Evolutionary conservation across 2,888 invertebrate genomes (phyloP).

Genomic region (Drosophila longiperda): DNA sequence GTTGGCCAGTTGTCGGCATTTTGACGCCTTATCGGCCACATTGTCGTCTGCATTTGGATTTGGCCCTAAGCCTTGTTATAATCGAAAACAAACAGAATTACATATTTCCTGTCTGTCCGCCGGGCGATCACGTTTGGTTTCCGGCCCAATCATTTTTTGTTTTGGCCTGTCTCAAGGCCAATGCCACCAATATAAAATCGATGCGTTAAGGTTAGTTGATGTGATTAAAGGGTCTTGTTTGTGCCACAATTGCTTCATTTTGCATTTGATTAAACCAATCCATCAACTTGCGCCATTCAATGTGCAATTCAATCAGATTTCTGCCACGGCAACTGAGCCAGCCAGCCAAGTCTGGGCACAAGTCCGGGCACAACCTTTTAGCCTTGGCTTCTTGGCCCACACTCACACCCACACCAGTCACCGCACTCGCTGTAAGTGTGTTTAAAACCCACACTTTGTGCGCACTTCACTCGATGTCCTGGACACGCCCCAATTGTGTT

Average conservation of each 20-base stretch:
- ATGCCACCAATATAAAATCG: conserved; percentile 13
- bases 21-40: conserved; percentile 32
- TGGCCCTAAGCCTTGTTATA: conserved; percentile 16
- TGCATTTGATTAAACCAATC: conserved; percentile 67
- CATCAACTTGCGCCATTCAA: conserved; percentile 59
- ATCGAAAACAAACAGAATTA: neutral
- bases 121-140: neutral
- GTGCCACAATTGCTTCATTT: conserved; percentile 1
- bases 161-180: conserved; percentile 32
- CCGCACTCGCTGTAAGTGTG: neutral
- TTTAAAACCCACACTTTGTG: conserved; percentile 28
- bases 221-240: conserved; percentile 6
- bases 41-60: conserved; percentile 18
- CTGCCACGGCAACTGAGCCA: conserved; percentile 53
- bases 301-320: conserved; percentile 75
- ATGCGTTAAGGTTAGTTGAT: conserved; percentile 6
- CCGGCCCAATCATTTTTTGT: neutral
- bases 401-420: neutral
- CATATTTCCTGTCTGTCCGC: neutral
- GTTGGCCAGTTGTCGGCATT: conserved; percentile 19
- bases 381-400: conserved; percentile 21
- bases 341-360: conserved; percentile 1
- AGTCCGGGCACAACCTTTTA: conserved; percentile 32
- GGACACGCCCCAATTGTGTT: conserved; percentile 80
- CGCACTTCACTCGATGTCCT: conserved; percentile 45